A percentile compares a stretch with the other conserved stretches of the same genome.
phyloP scores from a whole-genome alignment of 2,888 invertebrate species.

The Prionchulus punctatus region DNA sequence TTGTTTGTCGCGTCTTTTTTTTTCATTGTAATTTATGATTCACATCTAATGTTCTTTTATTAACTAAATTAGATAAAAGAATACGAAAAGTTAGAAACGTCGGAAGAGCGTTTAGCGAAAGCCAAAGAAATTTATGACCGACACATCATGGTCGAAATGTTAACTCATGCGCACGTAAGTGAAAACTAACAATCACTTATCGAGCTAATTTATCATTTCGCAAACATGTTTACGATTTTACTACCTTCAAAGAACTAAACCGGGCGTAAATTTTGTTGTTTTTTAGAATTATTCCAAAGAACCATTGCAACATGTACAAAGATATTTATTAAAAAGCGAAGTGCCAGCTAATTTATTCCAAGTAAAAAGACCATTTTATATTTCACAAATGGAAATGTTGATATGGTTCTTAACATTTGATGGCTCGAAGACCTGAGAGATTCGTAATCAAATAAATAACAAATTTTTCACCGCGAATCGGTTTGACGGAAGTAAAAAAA shows the following conservation, averaged over 20 bases:
- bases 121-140: slow-evolving; percentile 97
- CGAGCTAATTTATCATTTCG: no score
- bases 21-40: slow-evolving; percentile 1
- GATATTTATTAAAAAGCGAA: slow-evolving; percentile 87
- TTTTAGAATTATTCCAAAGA: slow-evolving; percentile 92
- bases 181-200: slow-evolving; percentile 15
- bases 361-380: no score
- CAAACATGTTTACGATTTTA: neutral
- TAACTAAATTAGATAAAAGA: slow-evolving; percentile 66
- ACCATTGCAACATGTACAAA: slow-evolving; percentile 91
- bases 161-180: slow-evolving; percentile 95
- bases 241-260: no score
- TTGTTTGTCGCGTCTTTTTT: slow-evolving; percentile 1
- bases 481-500: no score
- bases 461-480: no score
- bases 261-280: slow-evolving; percentile 18
- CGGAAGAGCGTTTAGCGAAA: slow-evolving; percentile 81
- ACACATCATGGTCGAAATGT: slow-evolving; percentile 98
- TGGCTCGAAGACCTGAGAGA: no score
- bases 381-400: no score
- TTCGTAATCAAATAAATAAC: no score
- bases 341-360: slow-evolving; percentile 93
- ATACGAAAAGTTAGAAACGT: slow-evolving; percentile 93
- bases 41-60: no score
- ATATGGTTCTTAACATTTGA: no score